phyloP scores from a whole-genome alignment of 2,888 invertebrate genomes.

The Drosophila multiciliata region DNA sequence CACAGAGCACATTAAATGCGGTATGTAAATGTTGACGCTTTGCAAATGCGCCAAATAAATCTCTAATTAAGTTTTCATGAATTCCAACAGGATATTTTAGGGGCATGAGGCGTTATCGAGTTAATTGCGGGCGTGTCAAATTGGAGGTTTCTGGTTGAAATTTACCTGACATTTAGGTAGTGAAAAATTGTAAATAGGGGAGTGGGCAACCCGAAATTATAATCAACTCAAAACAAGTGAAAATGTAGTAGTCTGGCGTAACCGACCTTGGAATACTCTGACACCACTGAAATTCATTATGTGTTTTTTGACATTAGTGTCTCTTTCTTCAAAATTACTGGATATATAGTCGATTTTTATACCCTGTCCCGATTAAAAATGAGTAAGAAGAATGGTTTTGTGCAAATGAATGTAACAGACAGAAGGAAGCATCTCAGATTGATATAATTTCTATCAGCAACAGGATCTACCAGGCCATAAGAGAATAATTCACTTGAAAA shows the following conservation, averaged over 20 bases:
- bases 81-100: slow-evolving; percentile 52
- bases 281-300: not conserved
- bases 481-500: no score
- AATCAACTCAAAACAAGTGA: not conserved
- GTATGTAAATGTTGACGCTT: slow-evolving; percentile 71
- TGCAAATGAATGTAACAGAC: no score
- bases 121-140: slow-evolving; percentile 26
- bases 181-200: not conserved
- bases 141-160: slow-evolving; percentile 9
- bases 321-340: not conserved
- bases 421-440: no score
- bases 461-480: no score
- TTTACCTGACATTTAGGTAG: slow-evolving; percentile 20
- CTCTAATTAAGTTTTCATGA: slow-evolving; percentile 77
- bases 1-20: slow-evolving; percentile 69
- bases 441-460: no score
- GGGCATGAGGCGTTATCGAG: slow-evolving; percentile 50
- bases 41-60: slow-evolving; percentile 62
- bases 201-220: not conserved
- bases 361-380: no score
- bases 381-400: no score
- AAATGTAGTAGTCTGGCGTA: not conserved
- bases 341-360: not conserved
- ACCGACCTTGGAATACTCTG: not conserved
- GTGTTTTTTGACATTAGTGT: not conserved